These are phyloP conservation scores for Syncerus caffer DNA, from an alignment of 2,797 vertebrate genomes.

Conservation along the genomic window DNA sequence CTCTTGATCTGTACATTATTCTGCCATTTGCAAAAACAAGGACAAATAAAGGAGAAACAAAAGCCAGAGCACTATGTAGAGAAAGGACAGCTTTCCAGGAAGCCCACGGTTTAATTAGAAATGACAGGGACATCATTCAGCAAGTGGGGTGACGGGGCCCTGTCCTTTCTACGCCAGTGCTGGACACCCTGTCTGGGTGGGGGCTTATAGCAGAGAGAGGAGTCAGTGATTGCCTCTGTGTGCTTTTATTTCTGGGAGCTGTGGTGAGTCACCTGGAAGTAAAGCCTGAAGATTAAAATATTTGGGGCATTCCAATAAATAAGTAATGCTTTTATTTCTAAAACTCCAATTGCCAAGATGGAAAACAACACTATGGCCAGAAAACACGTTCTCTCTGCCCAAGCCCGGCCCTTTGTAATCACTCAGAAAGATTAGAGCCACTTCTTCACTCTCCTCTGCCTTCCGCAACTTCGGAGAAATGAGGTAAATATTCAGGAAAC, in stretches of 20 bases:
- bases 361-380: rapidly evolving
- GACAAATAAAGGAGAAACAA: neutral
- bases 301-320: neutral
- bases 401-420: neutral
- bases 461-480: neutral
- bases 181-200: neutral
- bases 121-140: rapidly evolving
- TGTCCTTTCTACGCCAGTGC: rapidly evolving
- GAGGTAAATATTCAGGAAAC: rapidly evolving
- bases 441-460: too few species aligned
- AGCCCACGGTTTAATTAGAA: neutral
- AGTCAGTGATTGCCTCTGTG: rapidly evolving
- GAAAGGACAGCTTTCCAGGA: neutral
- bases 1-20: rapidly evolving
- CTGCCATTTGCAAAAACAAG: neutral
- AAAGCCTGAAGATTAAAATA: neutral
- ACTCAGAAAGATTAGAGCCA: neutral
- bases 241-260: neutral
- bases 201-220: neutral
- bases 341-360: rapidly evolving
- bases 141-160: rapidly evolving
- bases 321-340: neutral
- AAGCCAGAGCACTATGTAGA: neutral
- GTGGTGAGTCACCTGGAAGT: neutral
- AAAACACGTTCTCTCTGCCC: rapidly evolving